A percentile compares a stretch with the other conserved stretches of the same genome.
Conservation (phyloP, 2,888 invertebrate genomes). For the Callyntrura sp. region DNA sequence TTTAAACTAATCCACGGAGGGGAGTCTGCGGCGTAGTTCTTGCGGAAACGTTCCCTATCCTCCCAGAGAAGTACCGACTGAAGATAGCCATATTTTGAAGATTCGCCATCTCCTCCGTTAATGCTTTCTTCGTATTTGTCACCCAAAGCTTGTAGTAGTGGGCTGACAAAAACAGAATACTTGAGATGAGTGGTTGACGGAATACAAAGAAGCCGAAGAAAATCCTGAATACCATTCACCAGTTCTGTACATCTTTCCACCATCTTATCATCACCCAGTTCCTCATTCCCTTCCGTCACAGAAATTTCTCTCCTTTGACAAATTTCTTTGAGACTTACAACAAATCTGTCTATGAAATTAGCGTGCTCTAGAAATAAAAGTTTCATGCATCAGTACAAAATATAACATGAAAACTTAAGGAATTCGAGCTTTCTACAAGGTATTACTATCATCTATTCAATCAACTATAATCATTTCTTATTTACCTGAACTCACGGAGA, state of each 20-base stretch:
- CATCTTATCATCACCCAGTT: background rate
- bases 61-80: constrained; percentile 76
- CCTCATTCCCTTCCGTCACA: constrained; percentile 16
- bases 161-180: constrained; percentile 75
- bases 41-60: constrained; percentile 79
- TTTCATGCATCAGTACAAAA: no score
- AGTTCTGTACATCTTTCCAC: constrained; percentile 28
- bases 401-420: no score
- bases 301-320: constrained; percentile 5
- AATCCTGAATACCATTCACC: constrained; percentile 58
- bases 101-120: background rate
- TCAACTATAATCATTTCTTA: background rate
- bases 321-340: constrained; percentile 4
- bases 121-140: background rate
- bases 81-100: constrained; percentile 47
- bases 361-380: constrained; percentile 47
- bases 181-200: constrained; percentile 39
- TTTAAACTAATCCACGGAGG: constrained; percentile 60
- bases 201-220: constrained; percentile 62
- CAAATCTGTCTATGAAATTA: constrained; percentile 34
- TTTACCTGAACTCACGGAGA: constrained; percentile 59
- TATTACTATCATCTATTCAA: no score
- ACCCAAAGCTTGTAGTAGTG: constrained; percentile 68
- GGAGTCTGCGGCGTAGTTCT: constrained; percentile 61
- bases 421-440: background rate